Conservation (phyloP, 2,113 vertebrate genomes). For the Gallinago jamesoni region DNA sequence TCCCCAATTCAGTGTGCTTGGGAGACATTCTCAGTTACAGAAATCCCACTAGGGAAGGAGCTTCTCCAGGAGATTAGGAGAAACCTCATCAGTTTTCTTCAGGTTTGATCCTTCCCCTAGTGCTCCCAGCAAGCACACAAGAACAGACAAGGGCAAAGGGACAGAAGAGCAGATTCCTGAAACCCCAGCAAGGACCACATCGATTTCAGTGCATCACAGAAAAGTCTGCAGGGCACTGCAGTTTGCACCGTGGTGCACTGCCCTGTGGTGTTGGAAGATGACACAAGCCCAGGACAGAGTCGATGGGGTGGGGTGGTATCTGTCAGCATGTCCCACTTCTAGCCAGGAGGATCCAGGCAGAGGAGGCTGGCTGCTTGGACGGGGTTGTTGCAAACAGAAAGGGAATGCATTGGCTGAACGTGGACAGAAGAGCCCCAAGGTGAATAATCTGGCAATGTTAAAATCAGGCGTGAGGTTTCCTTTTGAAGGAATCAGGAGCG, state of each 20-base stretch:
- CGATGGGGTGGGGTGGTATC: too few relatives aligned
- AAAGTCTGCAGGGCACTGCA: background rate
- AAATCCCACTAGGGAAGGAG: background rate
- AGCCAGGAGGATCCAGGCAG: background rate
- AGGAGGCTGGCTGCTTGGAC: background rate
- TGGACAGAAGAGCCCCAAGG: background rate
- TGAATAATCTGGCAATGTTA: background rate
- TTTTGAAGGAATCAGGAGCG: background rate
- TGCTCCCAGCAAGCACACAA: background rate
- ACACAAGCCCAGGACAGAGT: background rate
- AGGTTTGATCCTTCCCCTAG: background rate
- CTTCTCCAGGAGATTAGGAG: background rate
- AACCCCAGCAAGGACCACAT: background rate
- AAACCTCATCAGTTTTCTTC: background rate
- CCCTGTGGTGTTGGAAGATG: rapidly evolving
- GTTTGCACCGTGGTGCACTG: rapidly evolving
- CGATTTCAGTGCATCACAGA: background rate
- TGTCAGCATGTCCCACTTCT: background rate
- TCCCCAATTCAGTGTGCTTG: background rate
- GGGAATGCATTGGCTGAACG: background rate
- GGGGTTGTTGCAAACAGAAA: background rate
- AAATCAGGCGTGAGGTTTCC: background rate
- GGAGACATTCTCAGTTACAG: background rate
- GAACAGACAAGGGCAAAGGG: background rate
- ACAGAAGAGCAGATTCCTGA: background rate